These are phyloP conservation scores for Cossypha polioptera DNA, from an alignment of 2,797 vertebrate genomes.

Conservation along the genomic window DNA sequence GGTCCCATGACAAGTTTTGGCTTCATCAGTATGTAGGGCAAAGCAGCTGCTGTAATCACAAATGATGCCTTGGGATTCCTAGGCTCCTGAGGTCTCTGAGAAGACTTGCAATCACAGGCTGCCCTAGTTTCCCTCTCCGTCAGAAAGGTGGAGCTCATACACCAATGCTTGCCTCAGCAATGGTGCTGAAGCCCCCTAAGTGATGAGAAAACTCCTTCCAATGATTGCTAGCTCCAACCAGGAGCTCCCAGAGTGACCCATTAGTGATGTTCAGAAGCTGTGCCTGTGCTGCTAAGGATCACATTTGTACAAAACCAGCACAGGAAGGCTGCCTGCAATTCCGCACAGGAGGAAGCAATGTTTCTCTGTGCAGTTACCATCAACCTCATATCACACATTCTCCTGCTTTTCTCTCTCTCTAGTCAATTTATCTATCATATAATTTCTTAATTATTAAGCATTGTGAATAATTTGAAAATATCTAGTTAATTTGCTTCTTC, in stretches of 20 bases:
- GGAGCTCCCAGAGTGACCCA: too few relatives aligned
- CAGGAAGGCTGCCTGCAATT: not conserved
- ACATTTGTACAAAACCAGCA: not conserved
- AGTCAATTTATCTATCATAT: not conserved
- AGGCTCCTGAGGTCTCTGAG: not conserved
- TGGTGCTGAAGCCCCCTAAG: not conserved
- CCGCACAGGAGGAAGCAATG: not conserved
- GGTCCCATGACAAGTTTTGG: not conserved
- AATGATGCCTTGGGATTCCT: not conserved
- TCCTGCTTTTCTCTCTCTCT: not conserved
- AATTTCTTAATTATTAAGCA: not conserved
- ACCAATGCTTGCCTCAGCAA: not conserved
- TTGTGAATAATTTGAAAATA: not conserved
- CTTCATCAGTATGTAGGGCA: not conserved
- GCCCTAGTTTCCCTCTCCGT: not conserved
- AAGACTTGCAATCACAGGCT: not conserved
- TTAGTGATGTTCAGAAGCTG: not conserved
- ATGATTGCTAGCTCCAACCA: rapidly evolving
- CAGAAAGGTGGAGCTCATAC: not conserved
- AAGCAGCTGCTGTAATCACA: not conserved
- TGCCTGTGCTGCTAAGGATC: not conserved
- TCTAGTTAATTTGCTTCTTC: not conserved
- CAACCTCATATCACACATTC: not conserved
- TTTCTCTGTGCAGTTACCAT: not conserved
- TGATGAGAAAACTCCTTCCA: not conserved